Base-by-base conservation (phyloP, 2,888 invertebrate species). In the Cancer borealis region DNA sequence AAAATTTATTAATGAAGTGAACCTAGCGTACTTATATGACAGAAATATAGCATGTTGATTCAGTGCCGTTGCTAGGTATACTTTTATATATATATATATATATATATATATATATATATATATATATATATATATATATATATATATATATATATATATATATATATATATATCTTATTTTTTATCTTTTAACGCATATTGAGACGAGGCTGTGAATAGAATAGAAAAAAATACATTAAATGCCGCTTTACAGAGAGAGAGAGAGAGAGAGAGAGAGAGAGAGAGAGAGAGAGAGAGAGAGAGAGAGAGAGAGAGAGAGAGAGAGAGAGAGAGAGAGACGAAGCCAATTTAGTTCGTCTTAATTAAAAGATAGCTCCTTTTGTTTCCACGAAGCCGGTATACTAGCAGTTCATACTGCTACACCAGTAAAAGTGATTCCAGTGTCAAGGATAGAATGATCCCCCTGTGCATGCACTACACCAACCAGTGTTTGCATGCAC, bases 131-230 rank as follows among this genome's bases (percentile, higher is more conserved):
- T 92, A 92, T 92, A 92, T 92, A 92, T 92, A 92, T 92, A 92
- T 92, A 92, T 92, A 92, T 92, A 92, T 92, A 92, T 92, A 91
- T 92, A 92, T 92, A 92, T 92, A 92, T 92, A 92, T 92, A 92
- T 92, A 79, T 92, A 92, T 66, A 12, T 66, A 54, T 91, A 91
- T 90, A 54, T 90, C 14, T 90, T 14, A 54, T 54, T 3, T 54
- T 21, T 21, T 66, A 66, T 66, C n/a, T 21, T 0, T 66, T 66
- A 14, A 14, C 17, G 21, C 66, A 66, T 5, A 66, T 14, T 14
- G 54, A 54, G 54, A 54, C 54, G 54, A 54, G 3, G 14, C 54
- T 54, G 54, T 14, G 54, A 54, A 54, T 12, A 8, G 54, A 54
- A 66, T 21, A 21, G n/a, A 21, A 21, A 66, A 66, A 66, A 21